These are phyloP conservation scores for Entosphenus tridentatus DNA, from an alignment of 2,113 vertebrate species.

Conservation along the genomic window DNA sequence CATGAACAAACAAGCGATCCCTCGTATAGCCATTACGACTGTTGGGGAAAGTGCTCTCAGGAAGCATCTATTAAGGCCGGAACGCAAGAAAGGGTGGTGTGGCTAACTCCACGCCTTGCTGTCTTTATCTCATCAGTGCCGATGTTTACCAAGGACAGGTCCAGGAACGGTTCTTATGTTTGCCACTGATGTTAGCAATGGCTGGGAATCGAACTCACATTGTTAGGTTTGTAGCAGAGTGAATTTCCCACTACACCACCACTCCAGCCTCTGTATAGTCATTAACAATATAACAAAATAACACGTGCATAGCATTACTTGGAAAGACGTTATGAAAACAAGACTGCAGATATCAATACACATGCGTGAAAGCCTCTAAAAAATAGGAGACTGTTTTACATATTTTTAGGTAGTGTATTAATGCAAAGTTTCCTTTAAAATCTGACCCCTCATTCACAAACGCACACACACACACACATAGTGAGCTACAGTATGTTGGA, in stretches of 20 bases:
- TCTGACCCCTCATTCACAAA: slow-evolving; percentile 22
- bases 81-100: slow-evolving; percentile 16
- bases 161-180: too few species aligned
- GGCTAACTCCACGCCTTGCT: background rate
- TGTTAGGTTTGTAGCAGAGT: too few species aligned
- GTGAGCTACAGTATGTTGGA: slow-evolving; percentile 12
- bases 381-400: slow-evolving; percentile 14
- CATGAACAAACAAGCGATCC: slow-evolving; percentile 14
- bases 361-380: slow-evolving; percentile 6
- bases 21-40: slow-evolving; percentile 17
- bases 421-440: slow-evolving; percentile 22
- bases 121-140: too few species aligned
- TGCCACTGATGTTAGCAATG: too few species aligned
- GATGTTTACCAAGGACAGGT: too few species aligned
- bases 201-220: too few species aligned
- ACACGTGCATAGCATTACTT: too few species aligned
- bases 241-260: too few species aligned
- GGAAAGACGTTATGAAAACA: background rate
- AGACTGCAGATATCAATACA: slow-evolving; percentile 2
- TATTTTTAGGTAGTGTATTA: slow-evolving; percentile 17
- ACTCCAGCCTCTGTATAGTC: too few species aligned
- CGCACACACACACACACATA: slow-evolving; percentile 8
- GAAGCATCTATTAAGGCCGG: slow-evolving; percentile 19
- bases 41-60: slow-evolving; percentile 19
- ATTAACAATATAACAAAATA: too few species aligned